Evolutionary conservation across 37 sponge, comb jelly and placozoan species (phyloP).

Genomic region (Cliona cf. orientalis): DNA sequence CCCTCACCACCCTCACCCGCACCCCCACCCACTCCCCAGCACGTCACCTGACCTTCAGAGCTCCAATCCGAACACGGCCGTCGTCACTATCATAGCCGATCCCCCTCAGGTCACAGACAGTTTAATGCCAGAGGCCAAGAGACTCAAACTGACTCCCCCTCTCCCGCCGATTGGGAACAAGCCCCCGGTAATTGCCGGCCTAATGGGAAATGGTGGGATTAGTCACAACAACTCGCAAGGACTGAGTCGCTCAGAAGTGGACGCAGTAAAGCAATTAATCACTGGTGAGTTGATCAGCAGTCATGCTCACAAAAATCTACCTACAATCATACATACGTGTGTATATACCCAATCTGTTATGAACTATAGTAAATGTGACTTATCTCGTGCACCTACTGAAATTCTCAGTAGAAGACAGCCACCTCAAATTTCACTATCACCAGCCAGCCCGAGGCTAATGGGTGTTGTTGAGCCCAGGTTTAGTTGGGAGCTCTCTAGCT

Average conservation of each 20-base stretch:
- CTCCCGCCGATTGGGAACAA: neutral
- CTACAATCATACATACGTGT: too few relatives aligned
- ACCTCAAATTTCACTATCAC: too few relatives aligned
- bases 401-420: too few relatives aligned
- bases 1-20: slow-evolving; percentile 2
- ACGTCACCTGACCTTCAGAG: too few relatives aligned
- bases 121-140: slow-evolving; percentile 19
- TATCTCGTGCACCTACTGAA: too few relatives aligned
- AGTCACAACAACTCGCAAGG: slow-evolving; percentile 4
- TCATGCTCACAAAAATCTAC: neutral
- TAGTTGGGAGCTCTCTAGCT: too few relatives aligned
- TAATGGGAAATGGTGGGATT: neutral
- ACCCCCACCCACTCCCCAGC: neutral
- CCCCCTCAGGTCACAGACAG: neutral
- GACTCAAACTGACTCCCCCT: slow-evolving; percentile 6
- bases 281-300: slow-evolving; percentile 22
- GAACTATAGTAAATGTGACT: too few relatives aligned
- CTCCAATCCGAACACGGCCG: neutral
- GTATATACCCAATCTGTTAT: too few relatives aligned
- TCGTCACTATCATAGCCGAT: slow-evolving; percentile 31
- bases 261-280: slow-evolving; percentile 65
- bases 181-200: neutral
- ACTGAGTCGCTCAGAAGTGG: slow-evolving; percentile 45
- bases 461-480: too few relatives aligned
- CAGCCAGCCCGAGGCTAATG: too few relatives aligned